Base-by-base conservation (phyloP, 2,888 invertebrate species). In the Sipunculus nudus region DNA sequence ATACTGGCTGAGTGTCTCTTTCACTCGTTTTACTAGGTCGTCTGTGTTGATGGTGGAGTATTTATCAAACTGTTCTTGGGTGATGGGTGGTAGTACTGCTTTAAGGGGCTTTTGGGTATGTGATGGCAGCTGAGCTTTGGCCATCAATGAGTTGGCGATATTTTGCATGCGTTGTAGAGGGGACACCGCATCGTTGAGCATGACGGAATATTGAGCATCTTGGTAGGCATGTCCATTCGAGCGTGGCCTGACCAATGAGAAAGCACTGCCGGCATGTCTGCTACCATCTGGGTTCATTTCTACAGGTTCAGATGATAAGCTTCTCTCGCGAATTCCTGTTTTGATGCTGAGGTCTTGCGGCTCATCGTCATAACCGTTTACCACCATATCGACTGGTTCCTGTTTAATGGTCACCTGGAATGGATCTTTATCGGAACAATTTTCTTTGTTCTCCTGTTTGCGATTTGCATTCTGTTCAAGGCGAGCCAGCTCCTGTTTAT, bases 21-120 rank as follows among this genome's bases (percentile, higher is more conserved):
- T 86, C 35, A 86, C 78, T 62, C 94, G 92, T 78, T 95, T 91
- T 54, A 99, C 99, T 73, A 99, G 94, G 70, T 98, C 97, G 86
- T 99, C 98, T 1, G 99, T 99, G 84, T 98, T 97, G 69, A 99
- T 88, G 84, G 94, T 94, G 82, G 96, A 94, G 86, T 96, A 97
- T 86, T 94, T 90, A 85, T 99, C 98, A 85, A 98, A 98, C 82
- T 99, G 97, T 78, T 98, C 96, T 82, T 98, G 98, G 1, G 97
- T 97, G 71, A 99, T 96, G 2, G 98, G 97, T 41, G 97, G 96
- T 74, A 98, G 88, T 47, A 98, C 96, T 31, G 96, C 96, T 86
- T 96, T 95, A 77, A 96, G 89, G 19, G 96, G 96, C 72, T 96
- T 87, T 80, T 94, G 94, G 45, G 90, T 46, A n/a, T 43, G 48